Evolutionary conservation across 2,888 invertebrate genomes (phyloP), one percentile per base, ranked within the genome.

Genomic region (Desoria tigrina): DNA sequence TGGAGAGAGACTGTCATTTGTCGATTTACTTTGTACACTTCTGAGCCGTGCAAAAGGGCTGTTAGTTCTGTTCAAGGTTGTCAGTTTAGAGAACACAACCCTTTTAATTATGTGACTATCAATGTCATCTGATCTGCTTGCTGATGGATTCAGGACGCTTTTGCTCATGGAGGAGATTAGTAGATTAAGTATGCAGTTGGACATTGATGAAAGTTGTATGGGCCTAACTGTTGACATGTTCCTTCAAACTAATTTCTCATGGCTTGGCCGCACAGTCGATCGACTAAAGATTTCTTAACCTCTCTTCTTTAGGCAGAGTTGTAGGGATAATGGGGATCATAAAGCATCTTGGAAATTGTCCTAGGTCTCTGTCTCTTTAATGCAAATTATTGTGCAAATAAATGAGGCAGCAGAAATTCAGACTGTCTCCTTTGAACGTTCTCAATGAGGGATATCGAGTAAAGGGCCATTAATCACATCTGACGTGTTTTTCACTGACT

Each of bases 101-200:
- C 23, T 42, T 57, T 57, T 28, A 57, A 57, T 57, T 57, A 57
- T 57, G n/a, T 23, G 21, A 57, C 42, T 57, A 57, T 57, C 57
- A 42, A 57, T 57, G 42, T 42, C 57, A 39, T 57, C 32, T 57
- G 24, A 57, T 57, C 57, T 57, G 26, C 55, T 26, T 55, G 26
- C 4, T 55, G 55, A 55, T 27, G 21, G 55, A 55, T 55, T 55
- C 7, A 27, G 7, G 32, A 32, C 55, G 4, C 27, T 45, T n/a
- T n/a, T n/a, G 9, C 45, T 45, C 21, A 45, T 21, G n/a, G 9
- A 11, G 39, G 39, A 39, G 9, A 16, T 39, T 39, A 39, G 9
- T 39, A 11, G 39, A 39, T 11, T 39, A 39, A 6, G 21, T 45
- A 18, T 45, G n/a, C 21, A 45, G 16, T 45, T 45, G 45, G 45